Base-by-base conservation (phyloP, 2,888 invertebrate species). In the Cenopis cana region DNA sequence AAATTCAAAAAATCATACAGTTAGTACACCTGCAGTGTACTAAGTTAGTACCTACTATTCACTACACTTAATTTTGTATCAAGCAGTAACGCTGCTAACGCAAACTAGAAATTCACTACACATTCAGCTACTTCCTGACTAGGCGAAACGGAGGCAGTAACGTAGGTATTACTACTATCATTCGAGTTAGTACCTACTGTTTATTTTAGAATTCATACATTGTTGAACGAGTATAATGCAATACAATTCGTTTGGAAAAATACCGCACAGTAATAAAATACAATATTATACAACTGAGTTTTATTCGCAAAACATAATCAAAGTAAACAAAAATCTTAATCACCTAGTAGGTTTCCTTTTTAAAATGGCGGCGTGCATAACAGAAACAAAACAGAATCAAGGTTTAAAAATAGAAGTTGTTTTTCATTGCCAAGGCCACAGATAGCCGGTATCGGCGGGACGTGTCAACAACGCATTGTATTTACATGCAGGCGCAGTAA, bases 371-470 rank as follows among this genome's bases (percentile, higher is more conserved):
- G 79, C 73, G 82, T 82, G 85, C 83, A 86, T 82, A 86, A 82
- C 81, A 79, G 50, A 82, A 85, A 85, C 79, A 85, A 82, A 82
- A 76, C 79, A 75, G 24, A 24, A 24, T 82, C 86, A 86, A 88
- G 87, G 89, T 85, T 81, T 71, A 62, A 18, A 54, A 64, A 61
- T 68, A 84, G 86, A 87, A 87, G 86, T 82, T 85, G 86, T 88
- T 89, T 86, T 93, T 92, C 93, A 93, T 85, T 93, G 93, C 82
- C 94, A 94, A 94, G 93, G 94, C 88, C 93, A 90, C 77, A 89
- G 88, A 92, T 90, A 92, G 88, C 86, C 85, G 83, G 83, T 90
- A 91, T 91, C 89, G 75, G 77, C 79, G 81, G 81, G 83, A 84
- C 87, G 86, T 89, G 91, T 90, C 91, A 91, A 89, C 88, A 88